A percentile compares a stretch with the other conserved stretches of the same genome.
These are phyloP conservation scores for Hippopotamyrus pictus DNA, from an alignment of 2,797 vertebrate species.

Conservation along the genomic window DNA sequence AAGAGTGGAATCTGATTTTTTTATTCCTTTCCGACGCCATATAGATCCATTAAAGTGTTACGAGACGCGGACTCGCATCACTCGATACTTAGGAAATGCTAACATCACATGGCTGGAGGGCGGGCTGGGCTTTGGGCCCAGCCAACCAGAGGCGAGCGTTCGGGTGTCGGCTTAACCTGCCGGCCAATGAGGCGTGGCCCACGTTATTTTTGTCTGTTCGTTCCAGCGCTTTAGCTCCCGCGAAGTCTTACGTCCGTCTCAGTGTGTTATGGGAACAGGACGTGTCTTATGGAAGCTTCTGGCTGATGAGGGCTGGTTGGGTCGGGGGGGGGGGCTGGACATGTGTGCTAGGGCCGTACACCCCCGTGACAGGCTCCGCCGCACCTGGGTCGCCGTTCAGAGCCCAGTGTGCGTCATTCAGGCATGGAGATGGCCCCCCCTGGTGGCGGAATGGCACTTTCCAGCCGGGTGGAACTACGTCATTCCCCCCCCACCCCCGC, in stretches of 20 bases:
- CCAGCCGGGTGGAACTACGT: slow-evolving; percentile 1
- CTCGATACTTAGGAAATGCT: background rate
- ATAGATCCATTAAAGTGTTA: background rate
- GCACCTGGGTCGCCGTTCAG: background rate
- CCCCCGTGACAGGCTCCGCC: background rate
- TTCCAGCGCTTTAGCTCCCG: background rate
- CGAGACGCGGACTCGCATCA: background rate
- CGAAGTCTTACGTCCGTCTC: background rate
- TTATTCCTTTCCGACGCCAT: background rate
- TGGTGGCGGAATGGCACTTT: background rate
- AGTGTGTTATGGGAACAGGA: background rate
- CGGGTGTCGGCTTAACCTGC: background rate
- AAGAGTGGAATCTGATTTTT: background rate
- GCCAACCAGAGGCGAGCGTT: background rate
- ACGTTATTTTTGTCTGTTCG: background rate
- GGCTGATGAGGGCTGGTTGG: background rate
- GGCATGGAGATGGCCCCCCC: background rate
- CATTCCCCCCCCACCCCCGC: background rate
- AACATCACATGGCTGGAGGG: background rate
- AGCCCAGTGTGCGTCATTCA: slow-evolving; percentile 3
- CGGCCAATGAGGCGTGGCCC: background rate
- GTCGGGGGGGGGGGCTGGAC: background rate
- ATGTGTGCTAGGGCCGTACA: background rate
- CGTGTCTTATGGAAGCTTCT: background rate
- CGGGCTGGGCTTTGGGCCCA: background rate